Evolutionary conservation across 2,888 invertebrate genomes (phyloP).

Genomic region (Auanema sp.): DNA sequence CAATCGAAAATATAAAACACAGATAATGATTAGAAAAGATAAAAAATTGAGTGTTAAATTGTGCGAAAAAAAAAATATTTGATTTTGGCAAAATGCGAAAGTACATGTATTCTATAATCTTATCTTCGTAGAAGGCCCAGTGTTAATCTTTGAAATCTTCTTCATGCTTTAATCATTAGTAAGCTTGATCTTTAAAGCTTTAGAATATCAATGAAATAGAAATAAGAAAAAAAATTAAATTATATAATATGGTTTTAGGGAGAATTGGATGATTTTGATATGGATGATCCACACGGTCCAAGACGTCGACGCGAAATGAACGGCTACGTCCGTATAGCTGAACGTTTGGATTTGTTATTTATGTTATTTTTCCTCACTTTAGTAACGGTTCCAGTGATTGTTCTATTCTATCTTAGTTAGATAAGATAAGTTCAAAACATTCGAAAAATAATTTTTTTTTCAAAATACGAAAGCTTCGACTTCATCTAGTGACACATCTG

Average conservation of each 20-base stretch:
- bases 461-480: neutral
- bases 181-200: neutral
- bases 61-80: too few relatives aligned
- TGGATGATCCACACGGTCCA: conserved; percentile 22
- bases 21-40: too few relatives aligned
- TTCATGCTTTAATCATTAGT: too few relatives aligned
- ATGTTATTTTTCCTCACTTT: conserved; percentile 51
- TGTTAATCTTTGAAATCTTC: too few relatives aligned
- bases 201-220: too few relatives aligned
- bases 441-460: neutral
- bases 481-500: neutral
- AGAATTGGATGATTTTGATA: conserved; percentile 40
- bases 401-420: conserved; percentile 47
- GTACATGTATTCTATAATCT: too few relatives aligned
- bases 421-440: neutral
- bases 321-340: conserved; percentile 54
- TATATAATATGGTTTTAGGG: conserved; percentile 24
- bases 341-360: conserved; percentile 53
- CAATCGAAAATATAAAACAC: too few relatives aligned
- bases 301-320: conserved; percentile 34
- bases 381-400: conserved; percentile 57
- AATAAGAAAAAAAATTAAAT: too few relatives aligned
- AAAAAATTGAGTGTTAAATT: too few relatives aligned
- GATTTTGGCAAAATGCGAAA: too few relatives aligned
- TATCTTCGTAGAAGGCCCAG: too few relatives aligned